A percentile compares a stretch with the other conserved stretches of the same genome.
Conservation (phyloP, 2,888 invertebrate species). For the Pristionchus japonicus region DNA sequence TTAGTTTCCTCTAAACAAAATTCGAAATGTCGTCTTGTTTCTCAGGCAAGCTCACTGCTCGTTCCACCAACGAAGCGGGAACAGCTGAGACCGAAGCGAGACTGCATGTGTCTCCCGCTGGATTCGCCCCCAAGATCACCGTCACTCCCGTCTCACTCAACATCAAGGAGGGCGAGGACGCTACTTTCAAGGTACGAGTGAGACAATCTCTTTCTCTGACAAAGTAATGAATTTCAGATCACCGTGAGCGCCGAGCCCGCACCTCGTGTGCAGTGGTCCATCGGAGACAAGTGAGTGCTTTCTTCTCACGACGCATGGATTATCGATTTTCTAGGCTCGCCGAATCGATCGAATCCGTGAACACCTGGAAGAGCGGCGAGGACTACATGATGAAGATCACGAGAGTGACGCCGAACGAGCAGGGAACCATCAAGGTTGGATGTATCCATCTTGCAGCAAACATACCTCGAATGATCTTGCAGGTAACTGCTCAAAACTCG, state of each 20-base stretch:
- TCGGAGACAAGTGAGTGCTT: constrained; percentile 59
- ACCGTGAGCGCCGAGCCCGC: constrained; percentile 65
- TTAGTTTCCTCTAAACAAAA: background rate
- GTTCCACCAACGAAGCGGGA: constrained; percentile 84
- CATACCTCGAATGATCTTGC: too few relatives aligned
- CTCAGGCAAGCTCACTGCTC: constrained; percentile 37
- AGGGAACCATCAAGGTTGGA: constrained; percentile 59
- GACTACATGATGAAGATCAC: constrained; percentile 60
- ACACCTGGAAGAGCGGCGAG: constrained; percentile 54
- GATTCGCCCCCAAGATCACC: constrained; percentile 57
- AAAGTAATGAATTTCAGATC: constrained; percentile 45
- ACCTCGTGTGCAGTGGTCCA: constrained; percentile 74
- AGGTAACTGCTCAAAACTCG: constrained; percentile 64
- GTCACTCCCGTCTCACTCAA: constrained; percentile 57
- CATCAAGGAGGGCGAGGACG: constrained; percentile 62
- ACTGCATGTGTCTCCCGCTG: constrained; percentile 80
- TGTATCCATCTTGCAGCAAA: too few relatives aligned
- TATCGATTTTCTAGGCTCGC: background rate
- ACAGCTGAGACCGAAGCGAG: constrained; percentile 84
- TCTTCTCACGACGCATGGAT: background rate
- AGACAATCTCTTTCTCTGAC: background rate
- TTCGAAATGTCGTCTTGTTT: background rate
- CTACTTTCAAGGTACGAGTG: constrained; percentile 55
- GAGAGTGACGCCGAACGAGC: constrained; percentile 55
- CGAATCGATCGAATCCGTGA: constrained; percentile 52